Percentiles rank a stretch among this genome's conserved stretches.
Conservation (phyloP, 2,888 invertebrate species). For the Dynastes tityus region DNA sequence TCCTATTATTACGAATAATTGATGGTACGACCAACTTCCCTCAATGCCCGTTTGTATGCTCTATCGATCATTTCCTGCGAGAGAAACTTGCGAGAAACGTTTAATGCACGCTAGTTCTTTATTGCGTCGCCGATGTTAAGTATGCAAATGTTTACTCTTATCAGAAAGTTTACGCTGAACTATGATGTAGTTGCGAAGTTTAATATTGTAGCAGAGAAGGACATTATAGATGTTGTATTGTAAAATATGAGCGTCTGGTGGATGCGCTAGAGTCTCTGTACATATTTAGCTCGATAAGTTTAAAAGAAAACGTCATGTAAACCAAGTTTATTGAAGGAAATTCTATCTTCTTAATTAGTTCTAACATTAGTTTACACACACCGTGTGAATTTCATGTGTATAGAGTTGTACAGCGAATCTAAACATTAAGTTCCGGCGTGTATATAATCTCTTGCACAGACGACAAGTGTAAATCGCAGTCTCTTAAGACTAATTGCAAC, state of each 20-base stretch:
- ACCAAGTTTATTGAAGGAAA: neutral
- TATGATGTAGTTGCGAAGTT: neutral
- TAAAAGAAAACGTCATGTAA: neutral
- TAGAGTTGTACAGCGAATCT: no score
- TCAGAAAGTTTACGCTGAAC: conserved; percentile 1
- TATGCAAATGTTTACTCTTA: conserved; percentile 12
- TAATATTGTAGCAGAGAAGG: neutral
- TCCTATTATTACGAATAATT: conserved; percentile 5
- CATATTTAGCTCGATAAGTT: neutral
- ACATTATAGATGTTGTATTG: neutral
- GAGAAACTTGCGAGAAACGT: conserved; percentile 5
- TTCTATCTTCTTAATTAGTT: neutral
- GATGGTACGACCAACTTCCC: neutral
- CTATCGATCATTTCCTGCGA: conserved; percentile 15
- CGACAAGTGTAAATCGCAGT: no score
- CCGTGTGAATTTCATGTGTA: no score
- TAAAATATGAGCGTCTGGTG: neutral
- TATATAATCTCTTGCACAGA: no score
- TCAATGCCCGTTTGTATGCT: neutral
- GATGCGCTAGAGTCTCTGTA: neutral
- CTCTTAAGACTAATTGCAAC: no score
- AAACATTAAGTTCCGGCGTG: no score
- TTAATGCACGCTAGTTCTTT: conserved; percentile 9
- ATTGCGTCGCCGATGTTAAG: conserved; percentile 14
- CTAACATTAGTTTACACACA: no score